Base-by-base conservation (phyloP, 2,113 vertebrate species). In the Oncorhynchus mykiss region DNA sequence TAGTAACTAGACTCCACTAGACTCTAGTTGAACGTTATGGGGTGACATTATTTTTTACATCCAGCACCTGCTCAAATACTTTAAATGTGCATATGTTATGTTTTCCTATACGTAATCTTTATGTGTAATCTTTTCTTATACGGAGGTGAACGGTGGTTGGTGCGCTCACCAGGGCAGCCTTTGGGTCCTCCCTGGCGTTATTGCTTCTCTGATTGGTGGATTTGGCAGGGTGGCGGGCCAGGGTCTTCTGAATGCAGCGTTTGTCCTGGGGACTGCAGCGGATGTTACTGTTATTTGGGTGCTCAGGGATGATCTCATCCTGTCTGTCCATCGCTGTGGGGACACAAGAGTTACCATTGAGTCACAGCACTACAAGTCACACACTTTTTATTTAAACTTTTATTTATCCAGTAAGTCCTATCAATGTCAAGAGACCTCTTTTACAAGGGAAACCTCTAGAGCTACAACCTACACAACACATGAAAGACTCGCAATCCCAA, bases 261-360 rank as follows among this genome's bases (percentile, higher is more conserved):
- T 95, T 95, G 91, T 98, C 96, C 0, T 96, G 95, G 67, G 92
- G 91, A 59, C 94, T 94, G 89, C 96, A 98, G 14, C 95, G 96
- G 88, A 90, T 95, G 87, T 96, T 95, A 91, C 94, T 96, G 93
- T 94, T 95, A 91, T 96, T 96, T 4, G 95, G 95, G 72, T 95
- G 94, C 4, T 97, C 96, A 0, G 92, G 92, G 80, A 95, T 87
- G 81, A 91, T 85, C 84, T 92, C 91, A 20, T 92, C 96, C 71
- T 95, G 95, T 78, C 94, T 92, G 24, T 96, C 96, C 94, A 91
- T 84, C n/a, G 86, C 90, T 93, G 7, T 57, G 78, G 48, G 18
- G 18, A 70, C 54, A 70, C 67, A 69, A 20, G 14, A 13, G 49
- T 13, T 51, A 51, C 16, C 49, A 4, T 16, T 51, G 49, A 51